A percentile compares a stretch with the other conserved stretches of the same genome.
Evolutionary conservation across 1,140 invertebrate species (phyloP).

Genomic region (Drosophila setifemur): DNA sequence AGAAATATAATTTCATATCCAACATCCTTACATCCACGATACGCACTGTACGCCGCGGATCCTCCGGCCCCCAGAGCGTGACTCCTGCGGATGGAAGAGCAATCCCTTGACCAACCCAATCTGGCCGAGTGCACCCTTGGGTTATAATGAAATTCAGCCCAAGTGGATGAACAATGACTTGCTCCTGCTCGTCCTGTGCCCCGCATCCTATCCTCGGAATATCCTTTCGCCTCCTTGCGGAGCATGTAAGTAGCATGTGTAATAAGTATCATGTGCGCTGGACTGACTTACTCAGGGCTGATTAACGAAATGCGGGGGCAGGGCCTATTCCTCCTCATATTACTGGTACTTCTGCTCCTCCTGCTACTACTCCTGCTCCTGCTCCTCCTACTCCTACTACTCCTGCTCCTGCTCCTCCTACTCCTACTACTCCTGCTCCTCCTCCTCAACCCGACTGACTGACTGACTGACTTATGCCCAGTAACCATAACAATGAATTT

Average conservation of each 20-base stretch:
- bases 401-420: not conserved
- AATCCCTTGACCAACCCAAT: conserved; percentile 37
- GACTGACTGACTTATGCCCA: conserved; percentile 76
- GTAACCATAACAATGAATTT: conserved; percentile 80
- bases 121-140: conserved; percentile 43
- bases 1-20: no score
- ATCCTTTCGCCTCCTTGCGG: not conserved
- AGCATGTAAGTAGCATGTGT: conserved; percentile 39
- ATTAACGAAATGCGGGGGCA: conserved; percentile 66
- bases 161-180: conserved; percentile 39
- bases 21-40: conserved; percentile 3
- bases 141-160: conserved; percentile 54
- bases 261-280: conserved; percentile 62
- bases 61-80: not conserved
- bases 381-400: no score
- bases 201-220: not conserved
- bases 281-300: conserved; percentile 70
- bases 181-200: not conserved
- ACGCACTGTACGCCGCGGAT: conserved; percentile 30
- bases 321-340: not conserved
- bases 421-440: conserved; percentile 1
- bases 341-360: no score
- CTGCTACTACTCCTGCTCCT: no score
- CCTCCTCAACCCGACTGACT: conserved; percentile 21
- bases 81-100: not conserved